These are phyloP conservation scores for Bemisia tabaci DNA, from an alignment of 1,140 invertebrate species.

Conservation along the genomic window DNA sequence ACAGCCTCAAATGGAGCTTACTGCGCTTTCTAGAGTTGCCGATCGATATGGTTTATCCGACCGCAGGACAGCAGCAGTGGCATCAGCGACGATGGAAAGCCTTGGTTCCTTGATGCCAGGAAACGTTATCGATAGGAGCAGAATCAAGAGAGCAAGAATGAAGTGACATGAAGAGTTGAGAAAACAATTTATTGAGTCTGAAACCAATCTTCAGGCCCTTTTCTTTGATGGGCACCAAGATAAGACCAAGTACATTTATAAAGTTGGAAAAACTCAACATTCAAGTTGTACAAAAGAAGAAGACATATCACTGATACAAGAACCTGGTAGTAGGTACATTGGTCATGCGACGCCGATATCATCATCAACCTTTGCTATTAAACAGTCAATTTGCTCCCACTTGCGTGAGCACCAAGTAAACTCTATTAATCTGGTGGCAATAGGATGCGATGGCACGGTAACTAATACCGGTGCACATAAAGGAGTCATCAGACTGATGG, in stretches of 20 bases:
- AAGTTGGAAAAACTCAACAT: not conserved
- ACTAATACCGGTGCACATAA: slow-evolving; percentile 1
- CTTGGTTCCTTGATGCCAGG: not conserved
- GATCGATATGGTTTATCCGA: slow-evolving; percentile 2
- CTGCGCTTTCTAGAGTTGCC: not conserved
- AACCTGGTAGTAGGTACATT: slow-evolving; percentile 23
- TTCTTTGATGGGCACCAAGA: not conserved
- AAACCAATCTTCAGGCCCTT: not conserved
- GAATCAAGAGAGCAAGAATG: not conserved
- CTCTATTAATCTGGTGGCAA: not conserved
- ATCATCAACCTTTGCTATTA: slow-evolving; percentile 15
- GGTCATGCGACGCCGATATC: slow-evolving; percentile 18
- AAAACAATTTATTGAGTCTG: not conserved
- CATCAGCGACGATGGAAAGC: not conserved
- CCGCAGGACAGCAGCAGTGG: not conserved
- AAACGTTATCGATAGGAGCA: not conserved
- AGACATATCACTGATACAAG: slow-evolving; percentile 21
- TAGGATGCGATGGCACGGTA: not conserved
- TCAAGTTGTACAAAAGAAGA: slow-evolving; percentile 19
- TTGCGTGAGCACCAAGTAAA: not conserved
- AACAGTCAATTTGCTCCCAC: too few species aligned
- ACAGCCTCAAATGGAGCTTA: not conserved
- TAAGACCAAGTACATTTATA: not conserved
- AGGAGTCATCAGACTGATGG: not conserved
- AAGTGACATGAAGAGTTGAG: not conserved